phyloP scores from a whole-genome alignment of 2,888 invertebrate genomes.

The Harpalus rubripes region DNA sequence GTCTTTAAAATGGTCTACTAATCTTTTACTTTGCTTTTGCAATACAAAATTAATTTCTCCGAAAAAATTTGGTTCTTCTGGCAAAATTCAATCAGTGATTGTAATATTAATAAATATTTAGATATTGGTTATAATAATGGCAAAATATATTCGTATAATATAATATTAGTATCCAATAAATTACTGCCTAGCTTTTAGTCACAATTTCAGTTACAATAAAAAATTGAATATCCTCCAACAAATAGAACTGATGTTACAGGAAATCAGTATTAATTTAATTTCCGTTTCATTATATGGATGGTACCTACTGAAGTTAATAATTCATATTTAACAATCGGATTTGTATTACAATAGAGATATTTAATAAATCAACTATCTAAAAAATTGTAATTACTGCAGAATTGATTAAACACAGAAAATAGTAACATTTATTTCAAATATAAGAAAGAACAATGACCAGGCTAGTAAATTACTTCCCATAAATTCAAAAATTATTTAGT shows the following conservation, averaged over 20 bases:
- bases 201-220: slow-evolving; percentile 9
- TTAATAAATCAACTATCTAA: background rate
- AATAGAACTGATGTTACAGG: slow-evolving; percentile 9
- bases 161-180: background rate
- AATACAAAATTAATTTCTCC: no score
- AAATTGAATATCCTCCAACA: slow-evolving; percentile 22
- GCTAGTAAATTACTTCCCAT: no score
- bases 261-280: slow-evolving; percentile 38
- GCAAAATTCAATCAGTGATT: no score
- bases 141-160: background rate
- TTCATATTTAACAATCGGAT: slow-evolving; percentile 15
- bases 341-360: slow-evolving; percentile 17
- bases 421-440: background rate
- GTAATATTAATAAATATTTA: no score
- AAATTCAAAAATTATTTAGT: no score
- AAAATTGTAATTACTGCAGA: background rate
- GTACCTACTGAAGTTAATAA: slow-evolving; percentile 8
- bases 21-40: no score
- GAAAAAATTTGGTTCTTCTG: no score
- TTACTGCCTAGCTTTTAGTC: background rate
- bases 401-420: background rate
- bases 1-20: no score
- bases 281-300: slow-evolving; percentile 22
- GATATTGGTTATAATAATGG: no score
- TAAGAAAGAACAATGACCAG: background rate